Conservation (phyloP, 23 tunicate species). For the Trididemnum nubilum region DNA sequence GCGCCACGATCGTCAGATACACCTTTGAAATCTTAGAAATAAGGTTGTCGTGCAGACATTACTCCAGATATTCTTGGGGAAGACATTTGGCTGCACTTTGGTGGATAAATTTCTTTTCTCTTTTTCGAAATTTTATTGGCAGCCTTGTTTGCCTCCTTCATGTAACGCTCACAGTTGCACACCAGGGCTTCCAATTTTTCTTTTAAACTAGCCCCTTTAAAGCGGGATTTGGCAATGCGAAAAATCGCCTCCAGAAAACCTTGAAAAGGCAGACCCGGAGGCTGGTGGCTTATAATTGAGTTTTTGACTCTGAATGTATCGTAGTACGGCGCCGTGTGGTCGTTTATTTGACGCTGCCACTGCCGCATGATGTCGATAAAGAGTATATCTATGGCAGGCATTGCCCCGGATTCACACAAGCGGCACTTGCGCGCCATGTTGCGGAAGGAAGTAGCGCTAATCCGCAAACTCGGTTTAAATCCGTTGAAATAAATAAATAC, state of each 20-base stretch:
- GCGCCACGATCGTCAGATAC: too few species aligned
- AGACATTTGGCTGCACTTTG: background rate
- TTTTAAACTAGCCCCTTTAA: constrained; percentile 56
- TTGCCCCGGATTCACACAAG: constrained; percentile 72
- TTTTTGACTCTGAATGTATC: constrained; percentile 31
- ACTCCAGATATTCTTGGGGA: constrained; percentile 45
- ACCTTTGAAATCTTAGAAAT: constrained; percentile 11
- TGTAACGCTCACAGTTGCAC: constrained; percentile 59
- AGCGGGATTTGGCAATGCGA: constrained; percentile 61
- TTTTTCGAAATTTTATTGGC: constrained; percentile 29
- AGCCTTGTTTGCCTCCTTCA: constrained; percentile 55
- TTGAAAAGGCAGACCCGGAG: constrained; percentile 84
- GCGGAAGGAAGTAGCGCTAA: constrained; percentile 79
- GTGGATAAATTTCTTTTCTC: background rate
- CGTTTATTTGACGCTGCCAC: constrained; percentile 64
- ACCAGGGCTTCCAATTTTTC: constrained; percentile 71
- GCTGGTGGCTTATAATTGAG: constrained; percentile 18
- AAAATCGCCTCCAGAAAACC: constrained; percentile 89
- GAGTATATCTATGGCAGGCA: constrained; percentile 85
- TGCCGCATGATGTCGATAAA: constrained; percentile 89
- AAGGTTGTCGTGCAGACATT: constrained; percentile 44
- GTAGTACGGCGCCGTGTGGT: constrained; percentile 56
- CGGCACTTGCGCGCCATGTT: constrained; percentile 88
- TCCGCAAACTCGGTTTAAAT: constrained; percentile 67
- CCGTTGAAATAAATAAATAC: constrained; percentile 83